These are phyloP conservation scores for Balaenoptera acutorostrata DNA, from an alignment of 2,113 vertebrate genomes.

Conservation along the genomic window DNA sequence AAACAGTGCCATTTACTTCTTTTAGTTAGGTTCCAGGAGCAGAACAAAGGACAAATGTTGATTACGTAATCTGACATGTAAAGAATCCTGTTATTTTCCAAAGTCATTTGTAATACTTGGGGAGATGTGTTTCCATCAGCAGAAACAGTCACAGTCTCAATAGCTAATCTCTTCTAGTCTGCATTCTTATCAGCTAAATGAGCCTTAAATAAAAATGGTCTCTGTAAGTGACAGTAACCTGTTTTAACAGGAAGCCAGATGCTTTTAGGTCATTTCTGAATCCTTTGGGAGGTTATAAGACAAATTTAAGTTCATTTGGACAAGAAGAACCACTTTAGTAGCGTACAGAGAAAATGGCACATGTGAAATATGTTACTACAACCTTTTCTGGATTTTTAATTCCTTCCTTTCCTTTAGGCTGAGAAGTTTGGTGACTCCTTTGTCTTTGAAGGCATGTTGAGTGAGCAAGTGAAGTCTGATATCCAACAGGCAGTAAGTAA, in stretches of 20 bases:
- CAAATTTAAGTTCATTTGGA: background rate
- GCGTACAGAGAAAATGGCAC: background rate
- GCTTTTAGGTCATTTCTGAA: background rate
- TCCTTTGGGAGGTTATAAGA: background rate
- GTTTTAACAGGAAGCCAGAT: background rate
- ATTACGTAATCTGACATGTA: background rate
- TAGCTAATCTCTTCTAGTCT: conserved; percentile 10
- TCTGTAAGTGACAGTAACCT: background rate
- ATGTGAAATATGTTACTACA: fast-evolving
- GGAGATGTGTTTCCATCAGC: conserved; percentile 33
- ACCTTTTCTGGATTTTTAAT: background rate
- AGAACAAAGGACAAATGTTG: background rate
- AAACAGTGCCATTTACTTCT: background rate
- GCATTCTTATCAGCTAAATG: background rate
- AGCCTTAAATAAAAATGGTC: background rate
- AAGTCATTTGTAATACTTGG: conserved; percentile 15
- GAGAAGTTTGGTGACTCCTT: conserved; percentile 97
- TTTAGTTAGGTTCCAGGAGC: background rate
- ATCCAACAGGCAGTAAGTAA: conserved; percentile 92
- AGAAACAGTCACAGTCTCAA: conserved; percentile 9
- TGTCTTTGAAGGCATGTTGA: conserved; percentile 95
- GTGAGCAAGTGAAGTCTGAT: conserved; percentile 86
- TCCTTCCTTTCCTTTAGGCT: conserved; percentile 81
- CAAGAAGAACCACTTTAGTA: background rate
- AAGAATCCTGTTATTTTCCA: background rate